Percentiles rank a stretch among this genome's conserved stretches.
phyloP scores from a whole-genome alignment of 2,113 vertebrate genomes.

The Cyanoderma ruficeps region DNA sequence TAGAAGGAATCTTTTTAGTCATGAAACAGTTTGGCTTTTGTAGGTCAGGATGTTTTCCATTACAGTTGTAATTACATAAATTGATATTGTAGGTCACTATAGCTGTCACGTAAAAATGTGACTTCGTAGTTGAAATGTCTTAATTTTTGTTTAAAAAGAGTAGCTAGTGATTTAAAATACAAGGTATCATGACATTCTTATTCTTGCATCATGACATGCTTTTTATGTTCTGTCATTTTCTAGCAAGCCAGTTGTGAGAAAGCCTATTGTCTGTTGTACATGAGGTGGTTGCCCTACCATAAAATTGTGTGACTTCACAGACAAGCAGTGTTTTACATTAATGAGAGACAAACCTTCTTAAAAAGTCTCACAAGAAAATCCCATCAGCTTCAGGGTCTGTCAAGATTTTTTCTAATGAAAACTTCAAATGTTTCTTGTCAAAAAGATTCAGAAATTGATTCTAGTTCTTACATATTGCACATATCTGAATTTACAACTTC shows the following conservation, averaged over 20 bases:
- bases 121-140: constrained; percentile 1
- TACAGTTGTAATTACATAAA: background rate
- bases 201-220: background rate
- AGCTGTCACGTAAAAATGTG: background rate
- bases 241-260: background rate
- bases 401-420: background rate
- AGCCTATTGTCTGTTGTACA: background rate
- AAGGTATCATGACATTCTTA: background rate
- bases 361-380: background rate
- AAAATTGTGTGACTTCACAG: background rate
- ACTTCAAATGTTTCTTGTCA: background rate
- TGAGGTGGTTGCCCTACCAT: background rate
- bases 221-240: background rate
- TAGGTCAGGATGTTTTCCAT: background rate
- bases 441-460: background rate
- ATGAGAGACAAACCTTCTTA: background rate
- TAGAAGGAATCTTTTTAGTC: background rate
- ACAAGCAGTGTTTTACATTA: background rate
- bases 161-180: background rate
- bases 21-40: background rate
- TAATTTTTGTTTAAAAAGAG: background rate
- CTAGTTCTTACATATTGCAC: background rate
- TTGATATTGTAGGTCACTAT: background rate
- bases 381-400: background rate
- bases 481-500: background rate